Percentiles rank a stretch among this genome's conserved stretches.
phyloP scores from a whole-genome alignment of 2,888 invertebrate species.

The Plemyria rubiginata region DNA sequence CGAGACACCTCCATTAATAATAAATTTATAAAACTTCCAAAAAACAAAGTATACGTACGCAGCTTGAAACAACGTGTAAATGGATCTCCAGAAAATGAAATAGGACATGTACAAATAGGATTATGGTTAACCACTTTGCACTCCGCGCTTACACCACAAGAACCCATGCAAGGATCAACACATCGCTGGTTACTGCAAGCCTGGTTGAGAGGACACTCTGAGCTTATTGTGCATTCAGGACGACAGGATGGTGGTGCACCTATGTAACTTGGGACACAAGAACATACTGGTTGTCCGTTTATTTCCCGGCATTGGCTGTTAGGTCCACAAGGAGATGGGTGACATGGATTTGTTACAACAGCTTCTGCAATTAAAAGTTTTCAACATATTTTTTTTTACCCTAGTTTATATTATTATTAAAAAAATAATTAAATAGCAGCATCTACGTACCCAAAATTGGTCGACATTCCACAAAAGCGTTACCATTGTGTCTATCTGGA shows the following conservation, averaged over 20 bases:
- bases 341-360: conserved; percentile 84
- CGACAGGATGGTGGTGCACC: conserved; percentile 88
- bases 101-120: conserved; percentile 89
- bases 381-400: not conserved
- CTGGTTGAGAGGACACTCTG: conserved; percentile 89
- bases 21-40: not conserved
- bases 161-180: conserved; percentile 89
- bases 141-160: conserved; percentile 88
- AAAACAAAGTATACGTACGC: conserved; percentile 68
- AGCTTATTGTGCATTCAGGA: conserved; percentile 89
- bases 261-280: conserved; percentile 86
- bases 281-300: conserved; percentile 88
- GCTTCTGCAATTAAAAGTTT: conserved; percentile 71
- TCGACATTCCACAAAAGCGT: conserved; percentile 88
- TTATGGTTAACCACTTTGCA: conserved; percentile 92
- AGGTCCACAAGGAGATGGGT: conserved; percentile 87
- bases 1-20: not conserved
- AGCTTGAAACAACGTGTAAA: conserved; percentile 85
- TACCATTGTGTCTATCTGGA: conserved; percentile 87
- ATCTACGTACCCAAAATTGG: conserved; percentile 76
- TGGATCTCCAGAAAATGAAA: conserved; percentile 87
- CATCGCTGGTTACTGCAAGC: conserved; percentile 90
- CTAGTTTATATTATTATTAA: not conserved
- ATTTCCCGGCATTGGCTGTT: conserved; percentile 86
- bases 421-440: not conserved